phyloP scores from a whole-genome alignment of 2,113 vertebrate genomes.

The Sinocyclocheilus rhinocerous region DNA sequence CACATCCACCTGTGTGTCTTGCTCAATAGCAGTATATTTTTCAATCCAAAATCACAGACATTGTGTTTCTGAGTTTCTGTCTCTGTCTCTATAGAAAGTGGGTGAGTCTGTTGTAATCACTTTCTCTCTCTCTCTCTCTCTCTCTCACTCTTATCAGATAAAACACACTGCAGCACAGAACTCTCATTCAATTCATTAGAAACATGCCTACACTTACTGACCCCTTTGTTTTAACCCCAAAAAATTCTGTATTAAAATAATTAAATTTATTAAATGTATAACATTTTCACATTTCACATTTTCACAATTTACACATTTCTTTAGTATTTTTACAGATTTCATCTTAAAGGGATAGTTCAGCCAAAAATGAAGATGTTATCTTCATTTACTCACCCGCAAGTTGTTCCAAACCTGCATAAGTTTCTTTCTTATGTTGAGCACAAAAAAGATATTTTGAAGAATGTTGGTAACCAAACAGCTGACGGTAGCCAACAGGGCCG shows the following conservation, averaged over 20 bases:
- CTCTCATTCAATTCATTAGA: neutral
- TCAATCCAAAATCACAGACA: neutral
- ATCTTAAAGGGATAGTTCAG: too few relatives aligned
- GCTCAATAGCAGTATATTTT: slow-evolving; percentile 16
- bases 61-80: neutral
- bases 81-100: neutral
- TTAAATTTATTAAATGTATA: neutral
- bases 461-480: too few relatives aligned
- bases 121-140: neutral
- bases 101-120: neutral
- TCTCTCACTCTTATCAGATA: neutral
- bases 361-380: too few relatives aligned
- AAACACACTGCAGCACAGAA: neutral
- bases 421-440: too few relatives aligned
- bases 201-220: neutral
- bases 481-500: too few relatives aligned
- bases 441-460: too few relatives aligned
- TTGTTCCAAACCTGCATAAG: too few relatives aligned
- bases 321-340: too few relatives aligned
- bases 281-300: neutral
- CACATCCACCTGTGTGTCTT: slow-evolving; percentile 2
- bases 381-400: too few relatives aligned
- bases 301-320: neutral
- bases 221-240: neutral
- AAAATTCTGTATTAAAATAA: neutral